phyloP scores from a whole-genome alignment of 2,888 invertebrate species.

The Lapara coniferarum region DNA sequence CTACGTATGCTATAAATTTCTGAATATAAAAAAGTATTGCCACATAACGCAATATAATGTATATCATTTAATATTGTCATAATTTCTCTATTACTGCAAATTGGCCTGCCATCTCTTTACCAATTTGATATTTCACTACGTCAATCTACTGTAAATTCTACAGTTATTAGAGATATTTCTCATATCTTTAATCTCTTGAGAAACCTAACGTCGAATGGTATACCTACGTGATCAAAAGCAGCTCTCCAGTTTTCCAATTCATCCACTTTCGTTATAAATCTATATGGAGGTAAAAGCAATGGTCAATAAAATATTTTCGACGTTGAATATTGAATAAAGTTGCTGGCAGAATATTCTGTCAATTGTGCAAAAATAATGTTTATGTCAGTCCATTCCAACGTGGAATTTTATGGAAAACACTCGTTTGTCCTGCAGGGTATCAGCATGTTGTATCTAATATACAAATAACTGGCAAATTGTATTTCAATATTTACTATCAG shows the following conservation, averaged over 20 bases:
- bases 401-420: not conserved
- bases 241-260: not conserved
- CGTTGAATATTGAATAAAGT: slow-evolving; percentile 8
- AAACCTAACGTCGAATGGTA: not conserved
- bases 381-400: slow-evolving; percentile 5
- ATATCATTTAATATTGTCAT: too few species aligned
- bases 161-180: too few species aligned
- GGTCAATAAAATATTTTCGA: not conserved
- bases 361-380: not conserved
- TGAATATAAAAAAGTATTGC: too few species aligned
- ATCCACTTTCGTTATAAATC: not conserved
- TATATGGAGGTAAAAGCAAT: not conserved
- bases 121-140: too few species aligned
- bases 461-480: not conserved
- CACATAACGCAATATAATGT: too few species aligned
- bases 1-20: too few species aligned
- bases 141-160: too few species aligned
- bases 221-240: not conserved
- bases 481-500: slow-evolving; percentile 1
- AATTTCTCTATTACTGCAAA: too few species aligned
- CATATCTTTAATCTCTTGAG: too few species aligned
- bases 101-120: too few species aligned
- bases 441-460: not conserved
- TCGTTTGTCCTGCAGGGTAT: not conserved
- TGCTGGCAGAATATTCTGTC: not conserved